Conservation (phyloP, 2,113 vertebrate species). For the Podiceps cristatus region DNA sequence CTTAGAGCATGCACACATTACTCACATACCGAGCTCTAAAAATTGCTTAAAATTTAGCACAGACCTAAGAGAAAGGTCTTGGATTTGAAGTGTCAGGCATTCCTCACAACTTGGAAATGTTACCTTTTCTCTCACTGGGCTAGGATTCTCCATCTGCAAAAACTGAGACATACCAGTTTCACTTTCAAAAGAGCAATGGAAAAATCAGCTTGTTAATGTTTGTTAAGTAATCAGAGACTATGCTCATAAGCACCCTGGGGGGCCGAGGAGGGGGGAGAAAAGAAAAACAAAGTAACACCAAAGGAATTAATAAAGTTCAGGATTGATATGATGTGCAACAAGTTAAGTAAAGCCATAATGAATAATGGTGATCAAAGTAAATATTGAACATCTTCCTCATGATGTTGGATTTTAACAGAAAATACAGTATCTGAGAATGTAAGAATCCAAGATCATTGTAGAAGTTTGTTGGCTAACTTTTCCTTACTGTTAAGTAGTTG, state of each 20-base stretch:
- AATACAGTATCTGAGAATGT: background rate
- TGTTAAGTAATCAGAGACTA: background rate
- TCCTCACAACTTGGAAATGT: background rate
- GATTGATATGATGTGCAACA: background rate
- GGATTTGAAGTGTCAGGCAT: background rate
- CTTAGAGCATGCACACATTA: background rate
- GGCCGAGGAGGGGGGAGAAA: too few relatives aligned
- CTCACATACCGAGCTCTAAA: background rate
- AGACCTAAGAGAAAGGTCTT: background rate
- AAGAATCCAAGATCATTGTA: background rate
- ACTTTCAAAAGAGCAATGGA: background rate
- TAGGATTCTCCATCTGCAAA: background rate
- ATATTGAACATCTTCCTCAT: background rate
- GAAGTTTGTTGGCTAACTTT: background rate
- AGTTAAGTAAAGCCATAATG: background rate
- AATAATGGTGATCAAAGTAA: background rate
- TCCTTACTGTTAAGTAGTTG: background rate
- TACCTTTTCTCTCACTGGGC: background rate
- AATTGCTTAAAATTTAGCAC: background rate
- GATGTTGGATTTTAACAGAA: background rate
- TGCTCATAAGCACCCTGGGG: fast-evolving
- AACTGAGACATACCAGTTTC: background rate
- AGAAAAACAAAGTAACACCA: background rate
- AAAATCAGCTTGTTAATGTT: background rate
- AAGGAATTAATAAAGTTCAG: background rate